Percentiles rank a stretch among this genome's conserved stretches.
Conservation (phyloP, 2,113 vertebrate species). For the Dryoscopus gambensis region DNA sequence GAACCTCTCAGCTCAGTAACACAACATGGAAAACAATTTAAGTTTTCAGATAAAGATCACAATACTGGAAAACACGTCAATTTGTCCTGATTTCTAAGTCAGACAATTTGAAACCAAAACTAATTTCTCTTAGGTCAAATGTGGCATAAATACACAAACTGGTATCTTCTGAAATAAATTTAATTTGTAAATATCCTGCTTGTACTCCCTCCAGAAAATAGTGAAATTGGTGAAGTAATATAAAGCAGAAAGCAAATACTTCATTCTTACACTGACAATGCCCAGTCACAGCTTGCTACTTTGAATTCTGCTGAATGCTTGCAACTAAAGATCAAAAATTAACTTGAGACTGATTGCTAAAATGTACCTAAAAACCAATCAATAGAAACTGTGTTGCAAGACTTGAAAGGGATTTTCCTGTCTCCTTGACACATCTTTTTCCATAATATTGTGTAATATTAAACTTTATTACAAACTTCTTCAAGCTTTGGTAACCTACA, state of each 20-base stretch:
- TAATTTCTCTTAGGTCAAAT: not conserved
- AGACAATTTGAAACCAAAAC: not conserved
- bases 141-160: not conserved
- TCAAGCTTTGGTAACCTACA: not conserved
- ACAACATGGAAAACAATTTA: not conserved
- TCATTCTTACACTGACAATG: not conserved
- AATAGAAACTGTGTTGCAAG: not conserved
- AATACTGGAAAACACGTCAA: not conserved
- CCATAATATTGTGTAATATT: not conserved
- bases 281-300: not conserved
- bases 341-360: slow-evolving; percentile 6
- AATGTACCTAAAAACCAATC: not conserved
- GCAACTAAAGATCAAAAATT: not conserved
- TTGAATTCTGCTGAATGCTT: not conserved
- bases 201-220: not conserved
- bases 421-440: not conserved
- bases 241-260: not conserved
- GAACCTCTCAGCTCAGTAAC: not conserved
- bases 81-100: not conserved
- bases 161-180: not conserved
- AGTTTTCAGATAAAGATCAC: not conserved
- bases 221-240: not conserved
- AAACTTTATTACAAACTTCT: not conserved
- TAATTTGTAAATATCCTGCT: not conserved
- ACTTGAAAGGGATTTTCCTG: not conserved